Evolutionary conservation across 2,113 vertebrate genomes (phyloP), one percentile per base, ranked within the genome.

Genomic region (Pleuronectes platessa): DNA sequence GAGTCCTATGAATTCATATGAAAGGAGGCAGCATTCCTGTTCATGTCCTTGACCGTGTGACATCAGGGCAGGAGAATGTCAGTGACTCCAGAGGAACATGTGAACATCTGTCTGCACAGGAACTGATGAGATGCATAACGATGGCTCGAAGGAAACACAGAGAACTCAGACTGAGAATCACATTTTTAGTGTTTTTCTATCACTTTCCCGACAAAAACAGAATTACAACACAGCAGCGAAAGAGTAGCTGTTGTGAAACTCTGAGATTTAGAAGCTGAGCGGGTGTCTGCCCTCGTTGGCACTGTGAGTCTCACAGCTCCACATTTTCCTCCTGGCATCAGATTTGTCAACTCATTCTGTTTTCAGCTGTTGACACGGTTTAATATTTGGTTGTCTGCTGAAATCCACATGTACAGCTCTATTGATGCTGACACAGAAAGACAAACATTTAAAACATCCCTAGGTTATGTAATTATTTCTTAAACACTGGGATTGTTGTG

Each of bases 41-140:
- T 70, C 75, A 51, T 70, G 75, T 77, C 63, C 45, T 37, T 60
- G 65, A 69, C 21, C 21, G 62, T 71, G 68, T 82, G 77, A 92
- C 74, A 76, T 87, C 47, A 88, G 70, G 54, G 55, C 47, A 54
- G 53, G 71, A 81, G 85, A 86, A 88, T 87, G 79, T 83, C 61
- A 66, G 27, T 9, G 58, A 81, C 64, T 88, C 37, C 73, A 9
- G 53, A 70, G 26, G 54, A 90, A 82, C 74, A 78, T 65, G 56
- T 81, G 74, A 82, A 85, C 86, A 77, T 91, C 76, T 85, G 87
- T 80, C 51, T 83, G 68, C 5, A 79, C 23, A 74, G 70, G 76
- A 86, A 76, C 58, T 35, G 61, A 60, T 64, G 74, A 76, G 17
- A 70, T 18, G 56, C 3, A 27, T 47, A 67, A 60, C 35, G 54